Evolutionary conservation across 2,797 vertebrate species (phyloP).

Genomic region (Pagetopsis macropterus): DNA sequence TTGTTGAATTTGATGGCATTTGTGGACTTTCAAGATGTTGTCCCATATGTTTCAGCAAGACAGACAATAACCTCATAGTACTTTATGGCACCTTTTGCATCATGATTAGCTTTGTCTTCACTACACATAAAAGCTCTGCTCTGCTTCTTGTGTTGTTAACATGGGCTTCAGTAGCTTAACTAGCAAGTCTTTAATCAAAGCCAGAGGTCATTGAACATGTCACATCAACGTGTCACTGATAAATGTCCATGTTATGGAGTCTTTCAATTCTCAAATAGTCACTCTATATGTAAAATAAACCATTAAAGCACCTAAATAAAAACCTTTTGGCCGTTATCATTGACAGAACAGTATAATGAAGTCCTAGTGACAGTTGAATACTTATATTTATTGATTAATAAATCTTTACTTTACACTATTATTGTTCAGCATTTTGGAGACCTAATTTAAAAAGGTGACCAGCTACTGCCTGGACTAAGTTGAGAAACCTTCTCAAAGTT

Average conservation of each 20-base stretch:
- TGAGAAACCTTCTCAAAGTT: neutral
- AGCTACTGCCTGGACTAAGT: neutral
- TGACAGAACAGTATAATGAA: neutral
- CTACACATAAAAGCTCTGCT: neutral
- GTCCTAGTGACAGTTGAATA: neutral
- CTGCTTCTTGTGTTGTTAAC: neutral
- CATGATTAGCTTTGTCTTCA: neutral
- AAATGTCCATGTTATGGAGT: neutral
- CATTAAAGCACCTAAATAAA: neutral
- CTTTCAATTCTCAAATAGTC: neutral
- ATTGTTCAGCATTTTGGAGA: neutral
- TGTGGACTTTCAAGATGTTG: constrained; percentile 3
- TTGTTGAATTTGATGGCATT: constrained; percentile 7
- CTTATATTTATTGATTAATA: neutral
- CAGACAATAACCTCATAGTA: neutral
- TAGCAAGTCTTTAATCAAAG: neutral
- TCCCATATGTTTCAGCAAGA: constrained; percentile 6
- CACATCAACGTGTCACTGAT: neutral
- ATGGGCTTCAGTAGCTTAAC: neutral
- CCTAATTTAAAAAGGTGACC: neutral
- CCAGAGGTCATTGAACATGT: neutral
- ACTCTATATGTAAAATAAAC: neutral
- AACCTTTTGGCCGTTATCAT: neutral
- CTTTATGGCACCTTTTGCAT: neutral
- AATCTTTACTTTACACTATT: neutral